Evolutionary conservation across 2,113 vertebrate genomes (phyloP).

Genomic region (Myotis brandtii): DNA sequence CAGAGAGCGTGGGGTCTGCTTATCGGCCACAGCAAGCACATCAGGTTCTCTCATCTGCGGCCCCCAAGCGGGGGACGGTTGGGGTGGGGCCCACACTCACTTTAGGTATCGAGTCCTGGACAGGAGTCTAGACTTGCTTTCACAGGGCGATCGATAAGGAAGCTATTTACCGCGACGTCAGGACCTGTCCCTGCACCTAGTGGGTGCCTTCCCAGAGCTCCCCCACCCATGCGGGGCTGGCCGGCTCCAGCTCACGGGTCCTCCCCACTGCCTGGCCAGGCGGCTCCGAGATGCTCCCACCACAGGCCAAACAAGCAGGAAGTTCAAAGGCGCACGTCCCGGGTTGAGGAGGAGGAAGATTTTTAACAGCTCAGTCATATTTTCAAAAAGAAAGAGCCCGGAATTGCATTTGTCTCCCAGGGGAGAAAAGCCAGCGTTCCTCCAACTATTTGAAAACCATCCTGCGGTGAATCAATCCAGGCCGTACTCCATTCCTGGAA

Average conservation of each 20-base stretch:
- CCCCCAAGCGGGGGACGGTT: neutral
- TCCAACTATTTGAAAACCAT: neutral
- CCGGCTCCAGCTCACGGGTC: neutral
- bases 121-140: neutral
- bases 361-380: neutral
- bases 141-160: neutral
- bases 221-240: neutral
- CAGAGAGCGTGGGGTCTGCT: neutral
- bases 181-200: neutral
- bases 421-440: neutral
- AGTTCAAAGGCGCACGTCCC: neutral
- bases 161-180: constrained; percentile 8
- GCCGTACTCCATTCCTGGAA: neutral
- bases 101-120: neutral
- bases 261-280: neutral
- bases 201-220: neutral
- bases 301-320: neutral
- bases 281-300: neutral
- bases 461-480: neutral
- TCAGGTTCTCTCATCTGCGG: neutral
- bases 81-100: neutral
- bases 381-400: neutral
- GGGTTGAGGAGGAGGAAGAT: neutral
- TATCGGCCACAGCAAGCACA: neutral
- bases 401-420: neutral